Percentiles rank a stretch among this genome's conserved stretches.
These are phyloP conservation scores for Epiblema foenella DNA, from an alignment of 2,888 invertebrate species.

Conservation along the genomic window DNA sequence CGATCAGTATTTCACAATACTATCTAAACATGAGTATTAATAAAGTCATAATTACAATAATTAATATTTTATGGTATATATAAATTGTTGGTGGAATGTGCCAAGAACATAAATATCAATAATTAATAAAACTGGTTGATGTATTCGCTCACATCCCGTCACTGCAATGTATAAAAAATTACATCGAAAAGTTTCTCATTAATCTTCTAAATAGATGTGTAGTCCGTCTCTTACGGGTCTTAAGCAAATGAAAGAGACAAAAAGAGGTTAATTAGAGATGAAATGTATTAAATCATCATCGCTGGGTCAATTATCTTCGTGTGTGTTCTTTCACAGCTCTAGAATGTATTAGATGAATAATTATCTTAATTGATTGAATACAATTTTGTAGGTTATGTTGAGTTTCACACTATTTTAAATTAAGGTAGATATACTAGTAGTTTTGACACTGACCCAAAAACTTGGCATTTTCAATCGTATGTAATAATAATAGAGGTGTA, in stretches of 20 bases:
- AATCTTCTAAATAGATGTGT: conserved; percentile 18
- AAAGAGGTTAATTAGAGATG: conserved; percentile 51
- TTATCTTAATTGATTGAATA: conserved; percentile 2
- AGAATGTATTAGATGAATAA: conserved; percentile 15
- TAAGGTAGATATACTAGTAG: too few relatives aligned
- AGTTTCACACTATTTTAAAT: not conserved
- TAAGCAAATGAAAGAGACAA: conserved; percentile 54
- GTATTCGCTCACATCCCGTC: not conserved
- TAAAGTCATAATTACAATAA: not conserved
- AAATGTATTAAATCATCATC: conserved; percentile 70
- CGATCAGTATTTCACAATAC: too few relatives aligned
- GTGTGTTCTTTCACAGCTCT: conserved; percentile 66
- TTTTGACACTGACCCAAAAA: too few relatives aligned
- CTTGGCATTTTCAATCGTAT: too few relatives aligned
- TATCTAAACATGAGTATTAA: too few relatives aligned
- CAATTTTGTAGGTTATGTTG: not conserved
- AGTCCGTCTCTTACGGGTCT: conserved; percentile 44
- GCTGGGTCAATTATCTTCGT: conserved; percentile 73
- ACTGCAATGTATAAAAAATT: conserved; percentile 3
- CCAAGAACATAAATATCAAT: conserved; percentile 1
- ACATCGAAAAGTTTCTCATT: conserved; percentile 8
- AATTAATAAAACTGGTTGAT: conserved; percentile 2
- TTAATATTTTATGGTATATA: not conserved
- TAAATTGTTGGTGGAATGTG: not conserved
- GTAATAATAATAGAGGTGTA: too few relatives aligned